phyloP scores from a whole-genome alignment of 1,140 invertebrate genomes.

The Drosophila funebris region DNA sequence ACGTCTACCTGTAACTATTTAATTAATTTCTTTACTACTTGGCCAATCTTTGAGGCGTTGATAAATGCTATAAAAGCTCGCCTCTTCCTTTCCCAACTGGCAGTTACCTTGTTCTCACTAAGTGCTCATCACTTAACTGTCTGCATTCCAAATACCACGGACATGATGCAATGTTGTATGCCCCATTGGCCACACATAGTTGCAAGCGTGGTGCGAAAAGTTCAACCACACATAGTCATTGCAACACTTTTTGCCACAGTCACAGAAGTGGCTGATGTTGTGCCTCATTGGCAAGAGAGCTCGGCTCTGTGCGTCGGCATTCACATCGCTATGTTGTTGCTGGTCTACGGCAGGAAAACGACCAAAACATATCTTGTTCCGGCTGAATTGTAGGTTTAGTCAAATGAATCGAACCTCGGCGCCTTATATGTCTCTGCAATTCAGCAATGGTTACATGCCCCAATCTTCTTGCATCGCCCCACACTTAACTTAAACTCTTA shows the following conservation, averaged over 20 bases:
- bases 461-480: background rate
- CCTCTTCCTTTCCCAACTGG: slow-evolving; percentile 12
- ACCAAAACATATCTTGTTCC: slow-evolving; percentile 77
- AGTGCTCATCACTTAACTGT: slow-evolving; percentile 56
- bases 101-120: slow-evolving; percentile 55
- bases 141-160: slow-evolving; percentile 21
- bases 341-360: slow-evolving; percentile 63
- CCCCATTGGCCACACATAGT: slow-evolving; percentile 65
- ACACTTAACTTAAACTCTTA: slow-evolving; percentile 19
- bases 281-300: slow-evolving; percentile 61
- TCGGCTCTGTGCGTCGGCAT: slow-evolving; percentile 19
- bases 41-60: background rate
- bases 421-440: slow-evolving; percentile 25
- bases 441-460: slow-evolving; percentile 11
- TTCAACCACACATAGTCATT: slow-evolving; percentile 20
- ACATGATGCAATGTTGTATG: slow-evolving; percentile 49
- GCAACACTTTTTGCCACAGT: slow-evolving; percentile 69
- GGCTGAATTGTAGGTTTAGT: slow-evolving; percentile 72
- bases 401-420: slow-evolving; percentile 14
- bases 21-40: background rate
- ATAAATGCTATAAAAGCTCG: slow-evolving; percentile 12
- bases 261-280: slow-evolving; percentile 60
- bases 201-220: slow-evolving; percentile 44
- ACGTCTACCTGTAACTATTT: background rate
- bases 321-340: slow-evolving; percentile 43